These are phyloP conservation scores for Tamandua tetradactyla DNA, from an alignment of 2,797 vertebrate genomes.

Conservation along the genomic window DNA sequence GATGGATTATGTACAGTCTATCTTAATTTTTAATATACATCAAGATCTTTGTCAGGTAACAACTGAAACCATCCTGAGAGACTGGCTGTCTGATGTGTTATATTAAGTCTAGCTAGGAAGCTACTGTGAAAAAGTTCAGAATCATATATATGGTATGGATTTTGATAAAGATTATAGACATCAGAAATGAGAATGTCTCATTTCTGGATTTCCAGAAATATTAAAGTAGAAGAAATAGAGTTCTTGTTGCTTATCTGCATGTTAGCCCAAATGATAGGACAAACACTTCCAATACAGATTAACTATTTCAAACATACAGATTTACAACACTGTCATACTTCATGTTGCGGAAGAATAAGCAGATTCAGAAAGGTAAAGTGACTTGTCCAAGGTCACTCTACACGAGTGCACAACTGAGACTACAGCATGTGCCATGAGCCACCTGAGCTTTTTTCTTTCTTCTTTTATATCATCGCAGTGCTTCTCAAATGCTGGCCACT, in stretches of 20 bases:
- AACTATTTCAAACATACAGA: not conserved
- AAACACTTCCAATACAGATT: not conserved
- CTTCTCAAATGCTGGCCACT: not conserved
- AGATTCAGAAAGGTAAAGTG: slow-evolving; percentile 3
- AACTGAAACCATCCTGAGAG: not conserved
- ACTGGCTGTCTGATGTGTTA: not conserved
- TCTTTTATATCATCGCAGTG: not conserved
- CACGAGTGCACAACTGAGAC: not conserved
- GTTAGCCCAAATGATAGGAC: not conserved
- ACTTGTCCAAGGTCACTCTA: not conserved
- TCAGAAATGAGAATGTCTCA: not conserved
- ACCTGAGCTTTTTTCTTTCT: not conserved
- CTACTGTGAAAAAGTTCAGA: not conserved
- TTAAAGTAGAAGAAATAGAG: not conserved
- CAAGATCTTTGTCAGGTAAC: not conserved
- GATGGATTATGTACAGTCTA: not conserved
- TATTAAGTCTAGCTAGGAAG: not conserved
- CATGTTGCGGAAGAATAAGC: not conserved
- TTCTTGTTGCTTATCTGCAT: not conserved
- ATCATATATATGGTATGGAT: not conserved
- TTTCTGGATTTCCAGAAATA: not conserved
- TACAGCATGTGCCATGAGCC: not conserved
- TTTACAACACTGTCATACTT: not conserved
- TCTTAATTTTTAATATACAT: not conserved
- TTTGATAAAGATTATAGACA: not conserved